Base-by-base conservation (phyloP, 2,113 vertebrate genomes). In the Trogon melanurus region DNA sequence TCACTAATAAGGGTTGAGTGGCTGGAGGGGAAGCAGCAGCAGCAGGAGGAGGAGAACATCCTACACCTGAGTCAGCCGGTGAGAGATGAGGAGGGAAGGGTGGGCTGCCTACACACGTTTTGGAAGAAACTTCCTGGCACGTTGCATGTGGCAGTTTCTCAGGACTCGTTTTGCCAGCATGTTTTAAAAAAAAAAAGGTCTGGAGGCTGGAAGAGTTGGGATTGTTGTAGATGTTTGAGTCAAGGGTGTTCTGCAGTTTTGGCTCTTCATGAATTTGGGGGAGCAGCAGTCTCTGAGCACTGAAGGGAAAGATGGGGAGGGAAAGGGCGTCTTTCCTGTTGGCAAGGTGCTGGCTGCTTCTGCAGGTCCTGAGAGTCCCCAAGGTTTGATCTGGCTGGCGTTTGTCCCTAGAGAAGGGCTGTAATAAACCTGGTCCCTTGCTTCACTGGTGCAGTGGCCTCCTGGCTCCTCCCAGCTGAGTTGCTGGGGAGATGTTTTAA, bases 11-110 rank as follows among this genome's bases (percentile, higher is more conserved):
- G 51, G 48, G 54, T 47, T 51, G 61, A 62, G 62, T 12, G 65
- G 64, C 72, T 70, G 74, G 60, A 66, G 41, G 48, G 47, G 65
- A 78, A 50, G 67, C 13, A 32, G 75, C 23, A n/a, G 41, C 41
- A 41, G 41, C 9, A 41, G 79, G 47, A 75, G 69, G 38, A 78
- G 74, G 41, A 34, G 53, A 83, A 27, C 60, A 41, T 73, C 54
- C 29, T 26, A 11, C 1, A 0, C 38, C 14, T 7, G 25, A 20
- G 11, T 41, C 51, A 83, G 79, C 2, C 5, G 0, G 27, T 56
- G 27, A 60, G 53, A 19, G 48, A 13, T 2, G 1, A 27, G 17
- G 53, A 66, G 19, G 25, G 60, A 53, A 76, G 51, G 13, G 14
- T 32, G 71, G 41, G 30, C 50, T 38, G 30, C 44, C 32, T 47